These are phyloP conservation scores for Zoanthus sansibaricus DNA, from an alignment of 92 coral and sea anemone species.

Conservation along the genomic window DNA sequence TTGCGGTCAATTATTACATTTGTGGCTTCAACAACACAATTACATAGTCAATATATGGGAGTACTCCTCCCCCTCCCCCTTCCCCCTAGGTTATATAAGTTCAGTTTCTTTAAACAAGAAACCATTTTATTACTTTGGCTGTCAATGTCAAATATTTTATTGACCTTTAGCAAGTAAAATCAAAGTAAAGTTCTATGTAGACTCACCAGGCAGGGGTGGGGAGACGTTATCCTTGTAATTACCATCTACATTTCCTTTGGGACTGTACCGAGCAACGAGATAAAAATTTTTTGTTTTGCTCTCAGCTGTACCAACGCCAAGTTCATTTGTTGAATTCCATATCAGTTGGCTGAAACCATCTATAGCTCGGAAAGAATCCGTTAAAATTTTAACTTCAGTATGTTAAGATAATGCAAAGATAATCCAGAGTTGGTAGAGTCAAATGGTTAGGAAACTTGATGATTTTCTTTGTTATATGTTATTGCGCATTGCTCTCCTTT, in stretches of 20 bases:
- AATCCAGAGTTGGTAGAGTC: no score
- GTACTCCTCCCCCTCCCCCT: no score
- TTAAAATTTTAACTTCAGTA: neutral
- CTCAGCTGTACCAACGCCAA: slow-evolving; percentile 96
- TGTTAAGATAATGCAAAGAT: no score
- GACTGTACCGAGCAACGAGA: slow-evolving; percentile 96
- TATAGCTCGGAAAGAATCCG: slow-evolving; percentile 11
- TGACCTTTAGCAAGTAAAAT: neutral
- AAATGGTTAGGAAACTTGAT: no score
- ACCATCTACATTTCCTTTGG: slow-evolving; percentile 84
- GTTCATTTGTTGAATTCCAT: slow-evolving; percentile 81
- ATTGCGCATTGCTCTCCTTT: no score
- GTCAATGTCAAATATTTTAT: neutral
- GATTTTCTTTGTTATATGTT: no score
- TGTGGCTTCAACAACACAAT: no score
- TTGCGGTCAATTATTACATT: no score
- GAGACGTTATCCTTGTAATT: slow-evolving; percentile 76
- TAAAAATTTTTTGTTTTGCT: slow-evolving; percentile 94
- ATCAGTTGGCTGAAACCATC: slow-evolving; percentile 88
- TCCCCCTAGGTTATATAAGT: no score
- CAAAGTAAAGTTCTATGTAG: neutral
- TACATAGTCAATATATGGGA: no score
- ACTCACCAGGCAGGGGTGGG: slow-evolving; percentile 24
- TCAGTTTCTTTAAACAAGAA: no score
- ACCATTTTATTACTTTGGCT: no score